These are phyloP conservation scores for Villa cingulata DNA, from an alignment of 2,888 invertebrate genomes.

Conservation along the genomic window DNA sequence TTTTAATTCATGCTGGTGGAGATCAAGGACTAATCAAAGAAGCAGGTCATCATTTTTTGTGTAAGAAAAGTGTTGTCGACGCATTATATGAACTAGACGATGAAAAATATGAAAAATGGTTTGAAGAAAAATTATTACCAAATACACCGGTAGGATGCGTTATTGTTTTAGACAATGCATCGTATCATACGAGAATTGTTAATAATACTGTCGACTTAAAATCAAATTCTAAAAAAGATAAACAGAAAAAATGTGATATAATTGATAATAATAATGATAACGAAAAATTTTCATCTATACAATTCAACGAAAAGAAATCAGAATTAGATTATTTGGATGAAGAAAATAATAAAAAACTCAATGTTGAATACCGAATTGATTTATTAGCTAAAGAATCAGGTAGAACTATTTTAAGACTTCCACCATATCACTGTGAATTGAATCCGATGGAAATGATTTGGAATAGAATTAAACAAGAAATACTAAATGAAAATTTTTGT, in stretches of 20 bases:
- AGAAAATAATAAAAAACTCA: neutral
- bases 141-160: neutral
- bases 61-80: neutral
- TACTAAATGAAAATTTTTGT: neutral
- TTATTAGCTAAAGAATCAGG: neutral
- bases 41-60: neutral
- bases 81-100: neutral
- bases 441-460: neutral
- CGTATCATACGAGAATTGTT: neutral
- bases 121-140: neutral
- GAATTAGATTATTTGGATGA: no score
- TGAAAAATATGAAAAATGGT: neutral
- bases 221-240: neutral
- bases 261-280: neutral
- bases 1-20: neutral
- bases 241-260: neutral
- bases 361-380: neutral
- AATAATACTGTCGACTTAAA: neutral
- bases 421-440: neutral
- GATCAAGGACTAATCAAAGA: neutral
- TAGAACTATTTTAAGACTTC: neutral
- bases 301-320: neutral
- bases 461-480: neutral
- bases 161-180: neutral
- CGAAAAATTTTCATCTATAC: neutral